Evolutionary conservation across 2,113 vertebrate species (phyloP).

Genomic region (Chamaea fasciata): DNA sequence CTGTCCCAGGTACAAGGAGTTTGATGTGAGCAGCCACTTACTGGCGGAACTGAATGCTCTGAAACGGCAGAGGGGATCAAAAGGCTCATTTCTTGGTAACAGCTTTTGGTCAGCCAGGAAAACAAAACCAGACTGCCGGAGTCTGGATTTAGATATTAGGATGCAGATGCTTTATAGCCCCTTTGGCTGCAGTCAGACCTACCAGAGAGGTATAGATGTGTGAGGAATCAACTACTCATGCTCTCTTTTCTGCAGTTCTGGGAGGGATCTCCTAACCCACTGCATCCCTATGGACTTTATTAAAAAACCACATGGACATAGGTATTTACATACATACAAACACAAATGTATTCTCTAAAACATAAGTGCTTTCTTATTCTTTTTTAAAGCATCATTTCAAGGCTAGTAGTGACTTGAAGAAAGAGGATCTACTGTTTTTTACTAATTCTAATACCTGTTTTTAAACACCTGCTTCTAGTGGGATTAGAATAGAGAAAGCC

Average conservation of each 20-base stretch:
- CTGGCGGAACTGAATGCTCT: not conserved
- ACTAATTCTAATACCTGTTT: not conserved
- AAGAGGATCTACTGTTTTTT: not conserved
- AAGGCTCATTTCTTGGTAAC: not conserved
- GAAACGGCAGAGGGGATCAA: not conserved
- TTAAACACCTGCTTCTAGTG: not conserved
- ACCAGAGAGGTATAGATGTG: not conserved
- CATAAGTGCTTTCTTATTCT: not conserved
- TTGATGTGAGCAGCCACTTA: not conserved
- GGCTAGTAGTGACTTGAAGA: not conserved
- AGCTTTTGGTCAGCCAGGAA: not conserved
- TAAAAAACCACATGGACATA: not conserved
- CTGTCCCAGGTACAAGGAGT: not conserved
- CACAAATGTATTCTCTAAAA: not conserved
- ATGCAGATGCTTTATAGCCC: not conserved
- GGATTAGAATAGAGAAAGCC: not conserved
- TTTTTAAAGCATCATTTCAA: not conserved
- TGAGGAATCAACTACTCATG: rapidly evolving
- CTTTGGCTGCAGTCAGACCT: not conserved
- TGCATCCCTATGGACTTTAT: not conserved
- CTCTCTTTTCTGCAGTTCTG: not conserved
- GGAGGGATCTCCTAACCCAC: not conserved
- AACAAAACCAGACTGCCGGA: not conserved
- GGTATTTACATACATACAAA: not conserved
- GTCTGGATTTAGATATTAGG: not conserved